These are phyloP conservation scores for Idaea biselata DNA, from an alignment of 2,888 invertebrate genomes.

Conservation along the genomic window DNA sequence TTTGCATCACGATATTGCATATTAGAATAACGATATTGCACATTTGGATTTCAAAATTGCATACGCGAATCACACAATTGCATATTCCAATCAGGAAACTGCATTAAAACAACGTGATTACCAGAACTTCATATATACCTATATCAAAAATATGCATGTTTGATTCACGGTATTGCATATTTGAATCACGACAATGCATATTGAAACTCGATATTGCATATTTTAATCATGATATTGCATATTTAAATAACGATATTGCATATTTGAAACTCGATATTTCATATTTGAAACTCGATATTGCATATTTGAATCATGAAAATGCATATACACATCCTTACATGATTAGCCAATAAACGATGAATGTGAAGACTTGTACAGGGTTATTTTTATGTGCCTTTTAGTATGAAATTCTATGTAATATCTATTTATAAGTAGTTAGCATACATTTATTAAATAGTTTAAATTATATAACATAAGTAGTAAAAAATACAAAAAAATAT, in stretches of 20 bases:
- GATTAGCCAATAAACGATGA: not conserved
- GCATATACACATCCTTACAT: not conserved
- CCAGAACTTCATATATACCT: too few relatives aligned
- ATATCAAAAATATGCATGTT: too few relatives aligned
- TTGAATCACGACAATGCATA: not conserved
- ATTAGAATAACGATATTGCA: too few relatives aligned
- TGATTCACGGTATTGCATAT: not conserved
- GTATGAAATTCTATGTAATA: not conserved
- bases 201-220: not conserved
- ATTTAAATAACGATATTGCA: not conserved
- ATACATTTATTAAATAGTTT: not conserved
- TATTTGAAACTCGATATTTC: not conserved
- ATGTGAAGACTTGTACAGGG: not conserved
- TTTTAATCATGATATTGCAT: not conserved
- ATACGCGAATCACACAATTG: too few relatives aligned
- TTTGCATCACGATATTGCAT: too few relatives aligned
- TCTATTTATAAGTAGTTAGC: not conserved
- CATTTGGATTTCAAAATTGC: too few relatives aligned
- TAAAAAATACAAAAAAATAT: slow-evolving; percentile 19
- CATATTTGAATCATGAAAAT: not conserved
- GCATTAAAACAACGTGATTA: too few relatives aligned
- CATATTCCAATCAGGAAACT: too few relatives aligned
- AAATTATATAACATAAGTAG: not conserved
- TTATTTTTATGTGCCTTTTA: not conserved
- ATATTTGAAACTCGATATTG: not conserved